Evolutionary conservation across 2,797 vertebrate genomes (phyloP).

Genomic region (Brachyalestes nurse): DNA sequence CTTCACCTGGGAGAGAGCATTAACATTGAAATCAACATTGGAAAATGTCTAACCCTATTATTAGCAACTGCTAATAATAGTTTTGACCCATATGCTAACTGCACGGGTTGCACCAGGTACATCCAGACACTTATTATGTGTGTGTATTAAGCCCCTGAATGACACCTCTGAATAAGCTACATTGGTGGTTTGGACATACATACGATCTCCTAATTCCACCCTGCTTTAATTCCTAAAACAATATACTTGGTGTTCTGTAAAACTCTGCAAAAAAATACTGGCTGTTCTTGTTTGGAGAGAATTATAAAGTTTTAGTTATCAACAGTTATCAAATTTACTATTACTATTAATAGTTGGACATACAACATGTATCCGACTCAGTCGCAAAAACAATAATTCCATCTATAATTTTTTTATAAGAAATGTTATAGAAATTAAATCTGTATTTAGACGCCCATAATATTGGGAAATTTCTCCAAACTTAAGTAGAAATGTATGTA

Average conservation of each 20-base stretch:
- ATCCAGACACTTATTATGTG: not conserved
- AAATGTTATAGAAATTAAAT: not conserved
- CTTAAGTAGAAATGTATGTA: not conserved
- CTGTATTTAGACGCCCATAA: not conserved
- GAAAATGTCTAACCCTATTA: not conserved
- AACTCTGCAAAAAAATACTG: too few species aligned
- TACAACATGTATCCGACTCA: too few species aligned
- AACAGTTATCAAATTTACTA: too few species aligned
- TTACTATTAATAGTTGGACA: too few species aligned
- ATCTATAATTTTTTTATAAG: too few species aligned
- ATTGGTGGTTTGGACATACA: not conserved
- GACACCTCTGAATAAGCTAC: not conserved
- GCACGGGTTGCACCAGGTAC: not conserved
- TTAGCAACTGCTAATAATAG: not conserved
- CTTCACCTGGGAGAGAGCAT: constrained; percentile 84
- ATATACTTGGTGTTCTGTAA: not conserved
- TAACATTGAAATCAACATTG: not conserved
- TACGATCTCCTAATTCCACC: not conserved
- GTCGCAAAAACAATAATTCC: too few species aligned
- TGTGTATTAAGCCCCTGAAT: not conserved
- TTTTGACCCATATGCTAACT: not conserved
- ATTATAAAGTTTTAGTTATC: too few species aligned
- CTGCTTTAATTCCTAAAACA: not conserved
- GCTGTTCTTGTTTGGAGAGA: too few species aligned
- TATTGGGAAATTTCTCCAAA: not conserved